Evolutionary conservation across 1,140 invertebrate genomes (phyloP).

Genomic region (Drosophila aff.): DNA sequence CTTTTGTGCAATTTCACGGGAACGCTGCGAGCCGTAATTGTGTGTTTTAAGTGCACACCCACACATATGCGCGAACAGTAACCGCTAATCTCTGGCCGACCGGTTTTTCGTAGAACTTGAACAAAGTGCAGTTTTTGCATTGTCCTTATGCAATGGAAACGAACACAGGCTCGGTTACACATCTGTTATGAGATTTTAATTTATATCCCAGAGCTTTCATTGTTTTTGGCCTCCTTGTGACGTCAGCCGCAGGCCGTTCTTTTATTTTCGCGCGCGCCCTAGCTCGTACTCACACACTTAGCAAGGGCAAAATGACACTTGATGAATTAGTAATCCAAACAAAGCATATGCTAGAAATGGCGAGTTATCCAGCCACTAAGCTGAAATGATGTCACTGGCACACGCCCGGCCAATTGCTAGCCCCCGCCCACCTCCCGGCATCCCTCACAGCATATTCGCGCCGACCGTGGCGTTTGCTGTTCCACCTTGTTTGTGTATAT

Average conservation of each 20-base stretch:
- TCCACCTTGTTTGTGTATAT: constrained; percentile 39
- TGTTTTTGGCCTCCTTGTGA: constrained; percentile 6
- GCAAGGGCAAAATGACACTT: constrained; percentile 35
- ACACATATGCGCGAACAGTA: constrained; percentile 4
- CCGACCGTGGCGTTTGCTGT: constrained; percentile 45
- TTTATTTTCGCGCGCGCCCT: constrained; percentile 12
- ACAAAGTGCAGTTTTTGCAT: neutral
- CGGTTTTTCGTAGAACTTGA: constrained; percentile 23
- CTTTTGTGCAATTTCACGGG: constrained; percentile 9
- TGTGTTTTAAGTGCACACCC: neutral
- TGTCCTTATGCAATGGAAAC: constrained; percentile 11
- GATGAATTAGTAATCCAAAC: constrained; percentile 43
- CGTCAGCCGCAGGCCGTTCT: constrained; percentile 7
- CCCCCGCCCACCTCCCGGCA: neutral
- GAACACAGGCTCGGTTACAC: neutral
- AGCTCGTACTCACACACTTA: neutral
- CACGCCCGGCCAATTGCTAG: constrained; percentile 3
- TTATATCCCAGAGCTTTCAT: constrained; percentile 1
- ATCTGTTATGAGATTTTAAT: constrained; percentile 4
- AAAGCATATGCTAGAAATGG: constrained; percentile 36
- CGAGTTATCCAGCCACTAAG: constrained; percentile 5
- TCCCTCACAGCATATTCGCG: constrained; percentile 9
- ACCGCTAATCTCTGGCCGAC: constrained; percentile 10
- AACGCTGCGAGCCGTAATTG: neutral
- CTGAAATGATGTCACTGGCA: constrained; percentile 37